Evolutionary conservation across 2,113 vertebrate genomes (phyloP).

Genomic region (Lucifuga dentata): DNA sequence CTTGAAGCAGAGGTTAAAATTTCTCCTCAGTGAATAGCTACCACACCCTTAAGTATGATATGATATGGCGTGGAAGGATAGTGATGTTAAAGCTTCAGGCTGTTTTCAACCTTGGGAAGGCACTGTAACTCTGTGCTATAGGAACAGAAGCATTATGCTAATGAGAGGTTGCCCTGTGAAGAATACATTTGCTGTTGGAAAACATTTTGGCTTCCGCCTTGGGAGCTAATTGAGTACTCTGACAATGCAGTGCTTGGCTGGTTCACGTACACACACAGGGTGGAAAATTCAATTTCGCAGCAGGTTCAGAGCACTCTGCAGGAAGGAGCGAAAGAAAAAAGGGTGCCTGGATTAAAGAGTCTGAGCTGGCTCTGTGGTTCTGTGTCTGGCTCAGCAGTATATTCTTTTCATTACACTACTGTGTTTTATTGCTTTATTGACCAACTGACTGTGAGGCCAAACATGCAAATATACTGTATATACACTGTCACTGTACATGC

Average conservation of each 20-base stretch:
- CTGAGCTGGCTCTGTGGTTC: slow-evolving; percentile 62
- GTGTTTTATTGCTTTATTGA: slow-evolving; percentile 74
- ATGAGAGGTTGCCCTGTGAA: slow-evolving; percentile 71
- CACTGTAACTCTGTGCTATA: slow-evolving; percentile 52
- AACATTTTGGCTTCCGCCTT: slow-evolving; percentile 81
- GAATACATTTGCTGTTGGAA: slow-evolving; percentile 80
- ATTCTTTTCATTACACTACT: slow-evolving; percentile 69
- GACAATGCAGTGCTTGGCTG: slow-evolving; percentile 79
- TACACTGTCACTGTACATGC: slow-evolving; percentile 8
- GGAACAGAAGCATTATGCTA: slow-evolving; percentile 74
- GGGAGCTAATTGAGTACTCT: slow-evolving; percentile 80
- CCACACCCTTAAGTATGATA: slow-evolving; percentile 35
- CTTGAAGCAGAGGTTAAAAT: slow-evolving; percentile 50
- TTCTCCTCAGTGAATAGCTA: slow-evolving; percentile 27
- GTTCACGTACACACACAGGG: slow-evolving; percentile 73
- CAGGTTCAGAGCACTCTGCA: slow-evolving; percentile 71
- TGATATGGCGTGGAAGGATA: slow-evolving; percentile 49
- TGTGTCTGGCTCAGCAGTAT: slow-evolving; percentile 66
- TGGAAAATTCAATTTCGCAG: slow-evolving; percentile 80
- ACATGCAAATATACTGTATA: slow-evolving; percentile 41
- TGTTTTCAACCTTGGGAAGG: slow-evolving; percentile 64
- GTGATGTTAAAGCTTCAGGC: slow-evolving; percentile 47
- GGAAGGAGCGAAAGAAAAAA: slow-evolving; percentile 60
- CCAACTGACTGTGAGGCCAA: slow-evolving; percentile 59
- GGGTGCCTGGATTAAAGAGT: slow-evolving; percentile 73